phyloP scores from a whole-genome alignment of 1,140 invertebrate genomes.

The Aricia agestis region DNA sequence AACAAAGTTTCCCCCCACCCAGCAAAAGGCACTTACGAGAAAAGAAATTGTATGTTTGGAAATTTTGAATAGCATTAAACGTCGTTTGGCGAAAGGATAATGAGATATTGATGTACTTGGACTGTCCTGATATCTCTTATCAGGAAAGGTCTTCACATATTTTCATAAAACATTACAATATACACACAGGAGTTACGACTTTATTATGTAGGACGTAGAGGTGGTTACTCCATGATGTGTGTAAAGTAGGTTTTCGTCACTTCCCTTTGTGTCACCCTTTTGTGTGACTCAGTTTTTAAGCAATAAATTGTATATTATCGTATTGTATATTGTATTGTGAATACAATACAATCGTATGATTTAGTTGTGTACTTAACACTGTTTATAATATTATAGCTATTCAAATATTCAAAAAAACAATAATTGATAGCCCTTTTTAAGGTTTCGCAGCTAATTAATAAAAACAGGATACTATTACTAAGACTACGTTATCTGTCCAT shows the following conservation, averaged over 20 bases:
- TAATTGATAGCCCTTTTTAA: no score
- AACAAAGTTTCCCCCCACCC: not conserved
- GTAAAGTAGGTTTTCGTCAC: not conserved
- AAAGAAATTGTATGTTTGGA: not conserved
- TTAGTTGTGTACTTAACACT: no score
- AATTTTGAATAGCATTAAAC: conserved; percentile 8
- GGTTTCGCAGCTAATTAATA: no score
- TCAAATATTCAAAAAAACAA: no score
- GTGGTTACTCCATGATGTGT: not conserved
- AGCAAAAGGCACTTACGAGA: not conserved
- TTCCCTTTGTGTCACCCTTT: conserved; percentile 4
- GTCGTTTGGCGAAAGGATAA: conserved; percentile 3
- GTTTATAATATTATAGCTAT: no score
- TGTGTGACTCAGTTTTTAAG: conserved; percentile 2
- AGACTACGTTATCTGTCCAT: no score
- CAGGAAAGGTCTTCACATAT: conserved; percentile 2
- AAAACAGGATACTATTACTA: no score
- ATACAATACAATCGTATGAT: not conserved
- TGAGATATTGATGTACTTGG: conserved; percentile 7
- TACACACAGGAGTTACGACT: not conserved
- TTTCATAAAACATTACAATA: conserved; percentile 13
- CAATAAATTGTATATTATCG: conserved; percentile 9
- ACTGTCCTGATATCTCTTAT: conserved; percentile 13
- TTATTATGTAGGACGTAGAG: not conserved
- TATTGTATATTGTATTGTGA: not conserved